Conservation (phyloP, 2,113 vertebrate species). For the Oceanites oceanicus region DNA sequence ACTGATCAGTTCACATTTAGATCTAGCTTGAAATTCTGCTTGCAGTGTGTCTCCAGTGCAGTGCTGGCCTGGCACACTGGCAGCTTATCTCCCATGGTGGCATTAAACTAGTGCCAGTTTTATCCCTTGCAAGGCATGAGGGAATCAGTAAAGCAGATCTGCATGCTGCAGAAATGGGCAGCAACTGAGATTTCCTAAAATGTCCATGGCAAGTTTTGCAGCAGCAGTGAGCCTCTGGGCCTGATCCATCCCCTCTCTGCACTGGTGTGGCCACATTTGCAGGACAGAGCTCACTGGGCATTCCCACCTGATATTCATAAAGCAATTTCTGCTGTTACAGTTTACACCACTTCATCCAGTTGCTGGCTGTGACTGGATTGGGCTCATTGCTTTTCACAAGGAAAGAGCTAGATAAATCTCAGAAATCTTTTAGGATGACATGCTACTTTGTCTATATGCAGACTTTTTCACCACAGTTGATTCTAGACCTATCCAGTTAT, state of each 20-base stretch:
- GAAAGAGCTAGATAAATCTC: not conserved
- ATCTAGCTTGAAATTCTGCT: not conserved
- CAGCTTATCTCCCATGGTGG: fast-evolving
- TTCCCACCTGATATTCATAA: not conserved
- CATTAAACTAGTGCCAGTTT: not conserved
- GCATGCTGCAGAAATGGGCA: not conserved
- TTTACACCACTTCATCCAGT: not conserved
- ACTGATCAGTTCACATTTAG: not conserved
- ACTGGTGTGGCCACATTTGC: fast-evolving
- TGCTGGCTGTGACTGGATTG: not conserved
- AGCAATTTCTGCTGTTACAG: not conserved
- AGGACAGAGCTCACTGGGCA: not conserved
- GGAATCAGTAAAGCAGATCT: fast-evolving
- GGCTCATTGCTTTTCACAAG: not conserved
- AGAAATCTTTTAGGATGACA: not conserved
- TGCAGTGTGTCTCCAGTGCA: fast-evolving
- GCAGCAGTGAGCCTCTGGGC: not conserved
- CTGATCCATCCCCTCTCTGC: not conserved
- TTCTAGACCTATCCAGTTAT: not conserved
- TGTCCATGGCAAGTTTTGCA: not conserved
- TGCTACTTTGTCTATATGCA: not conserved
- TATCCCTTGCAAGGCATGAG: not conserved
- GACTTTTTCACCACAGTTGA: not conserved
- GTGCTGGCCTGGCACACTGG: fast-evolving
- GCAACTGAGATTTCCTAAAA: not conserved